Evolutionary conservation across 2,888 invertebrate genomes (phyloP), one percentile per base, ranked within the genome.

Genomic region (Lochmaea crataegi): DNA sequence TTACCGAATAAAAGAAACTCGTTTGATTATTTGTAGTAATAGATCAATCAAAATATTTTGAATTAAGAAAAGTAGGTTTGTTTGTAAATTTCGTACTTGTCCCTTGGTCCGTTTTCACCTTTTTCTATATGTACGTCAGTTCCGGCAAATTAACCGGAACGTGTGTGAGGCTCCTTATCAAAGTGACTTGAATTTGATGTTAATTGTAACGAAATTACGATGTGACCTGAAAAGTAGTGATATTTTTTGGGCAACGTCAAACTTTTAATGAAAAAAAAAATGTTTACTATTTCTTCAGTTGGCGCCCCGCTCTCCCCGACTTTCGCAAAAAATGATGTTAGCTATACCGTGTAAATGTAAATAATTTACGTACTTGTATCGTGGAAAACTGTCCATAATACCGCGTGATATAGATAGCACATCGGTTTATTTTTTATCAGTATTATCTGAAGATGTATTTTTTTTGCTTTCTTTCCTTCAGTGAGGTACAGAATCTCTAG

Each of bases 401-500:
- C 32, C 80, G 79, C 80, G 82, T 82, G 83, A 83, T 80, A 80
- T 79, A 82, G 78, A 79, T 79, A 78, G 81, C 82, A 81, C 81
- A 82, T 79, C 78, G 77, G 81, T 32, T 82, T 80, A 80, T 81
- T 77, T 71, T 72, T 81, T 80, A 83, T 82, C 83, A 83, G 83
- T 83, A 83, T 83, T 83, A 83, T 82, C 80, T 80, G 80, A 81
- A 81, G 75, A 76, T 80, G 78, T 79, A 81, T 32, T 32, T 32
- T n/a, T 32, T 78, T 68, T 77, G 77, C 75, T 78, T 78, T 77
- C 74, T 74, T 74, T 78, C 72, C 76, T 78, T 76, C 74, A 78
- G 77, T 76, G 81, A 82, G 80, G 81, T 79, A 79, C 78, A 68
- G 82, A 82, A 83, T 83, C 82, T 82, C 82, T 81, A 80, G 80